Conservation (phyloP, 2,797 vertebrate species). For the Aphelocoma californica region DNA sequence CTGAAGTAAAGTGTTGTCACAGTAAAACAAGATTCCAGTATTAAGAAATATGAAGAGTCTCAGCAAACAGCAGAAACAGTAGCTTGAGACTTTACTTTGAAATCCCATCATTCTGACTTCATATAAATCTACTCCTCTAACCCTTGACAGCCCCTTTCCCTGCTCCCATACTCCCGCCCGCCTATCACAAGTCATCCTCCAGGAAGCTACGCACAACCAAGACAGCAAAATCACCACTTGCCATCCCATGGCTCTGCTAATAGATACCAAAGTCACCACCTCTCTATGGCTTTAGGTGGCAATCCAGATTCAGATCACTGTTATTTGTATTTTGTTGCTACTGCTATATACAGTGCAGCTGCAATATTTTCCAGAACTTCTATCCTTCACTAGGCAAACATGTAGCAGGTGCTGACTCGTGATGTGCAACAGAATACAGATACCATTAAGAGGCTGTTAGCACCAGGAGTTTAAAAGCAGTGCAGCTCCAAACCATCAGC, state of each 20-base stretch:
- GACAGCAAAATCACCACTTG: neutral
- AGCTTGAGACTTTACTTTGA: neutral
- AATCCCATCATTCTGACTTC: neutral
- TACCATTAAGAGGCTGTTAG: neutral
- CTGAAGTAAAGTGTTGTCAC: conserved; percentile 41
- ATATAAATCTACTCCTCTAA: neutral
- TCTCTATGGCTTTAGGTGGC: neutral
- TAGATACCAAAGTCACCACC: neutral
- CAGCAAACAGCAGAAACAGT: neutral
- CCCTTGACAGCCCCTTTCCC: neutral
- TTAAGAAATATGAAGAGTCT: conserved; percentile 34
- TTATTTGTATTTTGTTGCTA: neutral
- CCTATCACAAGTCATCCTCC: neutral
- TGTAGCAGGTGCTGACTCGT: neutral
- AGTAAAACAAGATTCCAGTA: conserved; percentile 37
- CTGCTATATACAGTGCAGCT: neutral
- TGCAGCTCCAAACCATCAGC: neutral
- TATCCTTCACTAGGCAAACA: neutral
- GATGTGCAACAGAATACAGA: neutral
- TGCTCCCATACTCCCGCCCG: neutral
- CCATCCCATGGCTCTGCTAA: neutral
- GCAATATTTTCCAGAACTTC: neutral
- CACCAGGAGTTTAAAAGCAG: neutral
- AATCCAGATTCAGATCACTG: neutral
- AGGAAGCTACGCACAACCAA: accelerated